Evolutionary conservation across 2,888 invertebrate species (phyloP).

Genomic region (Cataglyphis livida): DNA sequence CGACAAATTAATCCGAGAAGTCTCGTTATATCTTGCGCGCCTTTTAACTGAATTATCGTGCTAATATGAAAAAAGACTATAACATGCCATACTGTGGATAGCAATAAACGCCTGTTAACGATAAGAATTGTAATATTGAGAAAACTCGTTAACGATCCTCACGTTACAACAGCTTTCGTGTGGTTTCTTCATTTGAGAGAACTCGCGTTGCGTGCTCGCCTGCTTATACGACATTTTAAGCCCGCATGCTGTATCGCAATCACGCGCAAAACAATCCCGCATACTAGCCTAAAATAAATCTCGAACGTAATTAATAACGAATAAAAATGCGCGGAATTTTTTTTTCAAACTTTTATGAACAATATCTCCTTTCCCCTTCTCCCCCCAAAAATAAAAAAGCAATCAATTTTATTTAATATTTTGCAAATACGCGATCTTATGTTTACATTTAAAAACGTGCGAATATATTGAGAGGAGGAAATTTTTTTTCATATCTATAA

Average conservation of each 20-base stretch:
- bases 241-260: conserved; percentile 44
- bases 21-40: not conserved
- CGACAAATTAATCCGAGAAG: conserved; percentile 12
- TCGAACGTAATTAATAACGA: conserved; percentile 15
- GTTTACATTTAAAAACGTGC: not conserved
- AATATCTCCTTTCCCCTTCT: not conserved
- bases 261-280: conserved; percentile 48
- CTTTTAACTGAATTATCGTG: conserved; percentile 3
- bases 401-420: not conserved
- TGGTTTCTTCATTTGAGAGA: conserved; percentile 14
- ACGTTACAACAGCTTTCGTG: conserved; percentile 15
- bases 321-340: conserved; percentile 8
- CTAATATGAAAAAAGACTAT: conserved; percentile 1
- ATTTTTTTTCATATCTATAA: not conserved
- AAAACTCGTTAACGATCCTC: conserved; percentile 37
- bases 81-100: not conserved
- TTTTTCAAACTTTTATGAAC: not conserved
- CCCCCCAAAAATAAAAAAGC: not conserved
- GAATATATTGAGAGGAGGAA: too few relatives aligned
- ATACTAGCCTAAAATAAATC: conserved; percentile 32
- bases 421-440: not conserved
- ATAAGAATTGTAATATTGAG: conserved; percentile 4
- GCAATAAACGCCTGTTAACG: not conserved
- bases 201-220: not conserved
- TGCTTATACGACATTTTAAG: conserved; percentile 37